These are phyloP conservation scores for Bradypodion ventrale DNA, from an alignment of 2,797 vertebrate genomes.

Conservation along the genomic window DNA sequence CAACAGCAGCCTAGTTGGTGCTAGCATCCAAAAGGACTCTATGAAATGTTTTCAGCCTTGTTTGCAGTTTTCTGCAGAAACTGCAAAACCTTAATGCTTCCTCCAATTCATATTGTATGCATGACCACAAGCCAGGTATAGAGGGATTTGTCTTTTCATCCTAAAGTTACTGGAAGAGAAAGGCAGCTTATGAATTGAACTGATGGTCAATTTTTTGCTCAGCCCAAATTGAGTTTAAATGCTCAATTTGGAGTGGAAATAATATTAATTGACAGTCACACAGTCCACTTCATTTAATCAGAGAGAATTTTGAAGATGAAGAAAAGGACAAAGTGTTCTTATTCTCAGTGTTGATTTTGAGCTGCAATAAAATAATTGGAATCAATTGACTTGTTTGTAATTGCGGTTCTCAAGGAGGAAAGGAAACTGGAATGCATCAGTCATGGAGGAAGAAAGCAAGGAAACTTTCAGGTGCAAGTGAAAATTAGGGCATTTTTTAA, in stretches of 20 bases:
- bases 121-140: slow-evolving; percentile 43
- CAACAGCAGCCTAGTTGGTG: background rate
- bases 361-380: background rate
- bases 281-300: slow-evolving; percentile 41
- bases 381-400: background rate
- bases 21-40: slow-evolving; percentile 4
- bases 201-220: slow-evolving; percentile 53
- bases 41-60: slow-evolving; percentile 9
- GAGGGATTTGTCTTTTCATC: slow-evolving; percentile 38
- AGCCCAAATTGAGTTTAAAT: slow-evolving; percentile 60
- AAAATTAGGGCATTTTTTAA: background rate
- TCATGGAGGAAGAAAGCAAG: background rate
- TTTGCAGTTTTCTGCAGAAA: slow-evolving; percentile 3
- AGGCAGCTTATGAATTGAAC: slow-evolving; percentile 59
- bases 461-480: background rate
- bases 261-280: slow-evolving; percentile 28
- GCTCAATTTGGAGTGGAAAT: slow-evolving; percentile 39
- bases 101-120: slow-evolving; percentile 49
- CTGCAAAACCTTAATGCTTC: slow-evolving; percentile 33
- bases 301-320: slow-evolving; percentile 31
- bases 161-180: slow-evolving; percentile 41
- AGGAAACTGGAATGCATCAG: background rate
- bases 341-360: background rate
- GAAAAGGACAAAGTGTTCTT: background rate
- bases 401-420: background rate